A percentile compares a stretch with the other conserved stretches of the same genome.
Evolutionary conservation across 1,140 invertebrate genomes (phyloP).

Genomic region (Papilio dardanus): DNA sequence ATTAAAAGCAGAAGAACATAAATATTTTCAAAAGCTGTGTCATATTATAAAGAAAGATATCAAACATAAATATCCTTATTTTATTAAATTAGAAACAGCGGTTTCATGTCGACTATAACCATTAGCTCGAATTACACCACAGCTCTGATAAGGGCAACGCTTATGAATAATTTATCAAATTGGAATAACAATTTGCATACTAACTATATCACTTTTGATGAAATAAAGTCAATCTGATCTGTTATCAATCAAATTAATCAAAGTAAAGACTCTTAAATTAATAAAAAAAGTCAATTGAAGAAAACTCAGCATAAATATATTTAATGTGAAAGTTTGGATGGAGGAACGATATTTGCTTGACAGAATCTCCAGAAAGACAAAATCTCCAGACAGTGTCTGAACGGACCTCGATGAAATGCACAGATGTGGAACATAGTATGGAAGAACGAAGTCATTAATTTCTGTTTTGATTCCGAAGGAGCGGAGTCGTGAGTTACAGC

Average conservation of each 20-base stretch:
- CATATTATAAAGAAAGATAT: not conserved
- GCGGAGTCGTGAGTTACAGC: no score
- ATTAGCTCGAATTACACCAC: conserved; percentile 4
- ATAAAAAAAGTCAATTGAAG: no score
- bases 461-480: no score
- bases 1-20: not conserved
- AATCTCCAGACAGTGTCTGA: no score
- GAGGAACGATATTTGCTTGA: no score
- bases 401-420: no score
- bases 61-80: not conserved
- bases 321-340: no score
- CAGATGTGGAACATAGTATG: no score
- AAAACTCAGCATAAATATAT: no score
- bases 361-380: no score
- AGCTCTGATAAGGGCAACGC: not conserved
- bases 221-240: not conserved
- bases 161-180: conserved; percentile 18
- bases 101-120: not conserved
- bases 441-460: no score
- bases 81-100: not conserved
- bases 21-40: not conserved
- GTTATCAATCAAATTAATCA: not conserved
- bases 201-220: conserved; percentile 17
- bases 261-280: no score
- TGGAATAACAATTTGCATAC: conserved; percentile 11